A percentile compares a stretch with the other conserved stretches of the same genome.
Evolutionary conservation across 2,113 vertebrate species (phyloP).

Genomic region (Daubentonia madagascariensis): DNA sequence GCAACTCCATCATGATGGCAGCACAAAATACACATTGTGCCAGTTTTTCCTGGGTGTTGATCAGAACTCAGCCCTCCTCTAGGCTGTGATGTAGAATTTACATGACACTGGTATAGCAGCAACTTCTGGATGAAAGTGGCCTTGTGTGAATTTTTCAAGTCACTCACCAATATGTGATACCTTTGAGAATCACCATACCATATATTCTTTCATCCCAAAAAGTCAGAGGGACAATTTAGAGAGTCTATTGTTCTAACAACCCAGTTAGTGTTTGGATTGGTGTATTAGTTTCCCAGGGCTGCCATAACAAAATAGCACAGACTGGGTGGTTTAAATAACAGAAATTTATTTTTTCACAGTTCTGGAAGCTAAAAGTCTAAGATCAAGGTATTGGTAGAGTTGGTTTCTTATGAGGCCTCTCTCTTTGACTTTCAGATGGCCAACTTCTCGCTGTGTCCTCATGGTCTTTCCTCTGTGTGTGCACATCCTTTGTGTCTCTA

Average conservation of each 20-base stretch:
- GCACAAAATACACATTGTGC: neutral
- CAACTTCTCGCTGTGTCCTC: neutral
- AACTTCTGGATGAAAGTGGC: neutral
- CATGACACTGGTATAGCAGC: neutral
- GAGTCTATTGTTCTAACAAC: neutral
- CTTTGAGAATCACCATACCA: neutral
- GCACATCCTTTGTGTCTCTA: neutral
- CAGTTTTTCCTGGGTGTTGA: neutral
- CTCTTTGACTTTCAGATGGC: neutral
- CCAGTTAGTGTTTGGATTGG: neutral
- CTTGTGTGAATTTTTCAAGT: neutral
- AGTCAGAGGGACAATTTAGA: neutral
- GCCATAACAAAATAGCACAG: neutral
- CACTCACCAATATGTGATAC: neutral
- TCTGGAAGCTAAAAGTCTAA: neutral
- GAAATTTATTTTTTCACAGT: neutral
- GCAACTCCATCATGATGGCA: neutral
- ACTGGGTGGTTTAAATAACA: neutral
- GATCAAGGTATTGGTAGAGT: neutral
- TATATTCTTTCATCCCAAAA: neutral
- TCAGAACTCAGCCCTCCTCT: neutral
- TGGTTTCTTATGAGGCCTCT: neutral
- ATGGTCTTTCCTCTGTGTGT: neutral
- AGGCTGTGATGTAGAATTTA: neutral
- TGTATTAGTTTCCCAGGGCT: neutral